Evolutionary conservation across 1,140 invertebrate genomes (phyloP), one percentile per base, ranked within the genome.

Genomic region (Drosophila malerkotliana): DNA sequence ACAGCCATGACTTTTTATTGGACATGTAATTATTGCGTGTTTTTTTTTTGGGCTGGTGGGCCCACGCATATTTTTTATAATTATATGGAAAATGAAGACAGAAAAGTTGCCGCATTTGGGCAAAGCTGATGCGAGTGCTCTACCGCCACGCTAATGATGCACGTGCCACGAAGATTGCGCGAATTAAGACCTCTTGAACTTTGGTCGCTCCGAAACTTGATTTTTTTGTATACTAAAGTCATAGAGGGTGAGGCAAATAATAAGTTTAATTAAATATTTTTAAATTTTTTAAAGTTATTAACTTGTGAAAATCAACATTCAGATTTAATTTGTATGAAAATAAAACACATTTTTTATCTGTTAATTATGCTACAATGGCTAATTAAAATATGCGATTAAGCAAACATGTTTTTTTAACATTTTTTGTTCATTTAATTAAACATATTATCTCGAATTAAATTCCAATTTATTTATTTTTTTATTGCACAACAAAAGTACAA

Each of bases 61-160:
- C 51, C 49, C 71, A 78, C 64, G 71, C 75, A 88, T 88, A 82
- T 87, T 82, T 87, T 87, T 88, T 87, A 88, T 87, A 88, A 88
- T 87, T 87, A 87, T 67, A 62, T 64, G 60, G 15, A 75, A 58
- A 62, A 66, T 63, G 53, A 32, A 52, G 57, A 47, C 74, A 60
- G 66, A 45, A 80, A 82, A 82, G 64, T 74, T 63, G 18, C 26
- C 28, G 37, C 54, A 58, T 75, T 47, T 21, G 39, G 55, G 56
- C 57, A 74, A 62, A 71, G 63, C 76, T 64, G 57, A 66, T 85
- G 73, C 54, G 68, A 60, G 63, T 30, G 66, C 39, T 14, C 66
- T 56, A 51, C 24, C 57, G 66, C 44, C 51, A 39, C 66, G 66
- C 66, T 69, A 69, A 69, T 69, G 66, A 69, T 69, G 63, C 63